Percentiles rank a stretch among this genome's conserved stretches.
Evolutionary conservation across 30 jellyfish, hydroid and myxozoan genomes (phyloP).

Genomic region (Clytia hemisphaerica): DNA sequence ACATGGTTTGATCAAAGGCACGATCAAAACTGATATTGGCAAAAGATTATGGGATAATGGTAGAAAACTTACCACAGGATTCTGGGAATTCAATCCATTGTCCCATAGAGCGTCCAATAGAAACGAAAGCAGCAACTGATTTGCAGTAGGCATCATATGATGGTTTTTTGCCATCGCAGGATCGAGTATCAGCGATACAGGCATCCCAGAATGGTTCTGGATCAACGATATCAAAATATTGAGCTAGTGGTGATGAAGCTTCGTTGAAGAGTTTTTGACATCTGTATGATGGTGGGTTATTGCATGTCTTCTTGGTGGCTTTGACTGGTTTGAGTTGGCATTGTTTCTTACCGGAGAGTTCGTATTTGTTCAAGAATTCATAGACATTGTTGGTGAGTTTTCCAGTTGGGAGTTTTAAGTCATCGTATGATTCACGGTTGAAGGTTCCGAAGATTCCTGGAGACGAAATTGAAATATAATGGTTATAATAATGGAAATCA

Average conservation of each 20-base stretch:
- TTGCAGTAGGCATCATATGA: slow-evolving; percentile 52
- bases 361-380: slow-evolving; percentile 79
- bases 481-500: too few relatives aligned
- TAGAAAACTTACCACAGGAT: slow-evolving; percentile 69
- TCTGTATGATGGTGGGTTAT: slow-evolving; percentile 72
- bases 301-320: slow-evolving; percentile 56
- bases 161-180: slow-evolving; percentile 45
- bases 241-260: slow-evolving; percentile 45
- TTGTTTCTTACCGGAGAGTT: slow-evolving; percentile 62
- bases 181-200: slow-evolving; percentile 78
- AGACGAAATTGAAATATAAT: slow-evolving; percentile 1
- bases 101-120: slow-evolving; percentile 44
- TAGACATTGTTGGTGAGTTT: slow-evolving; percentile 55
- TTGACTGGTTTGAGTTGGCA: slow-evolving; percentile 44
- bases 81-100: slow-evolving; percentile 20
- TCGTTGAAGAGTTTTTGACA: slow-evolving; percentile 56
- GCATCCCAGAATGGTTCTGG: slow-evolving; percentile 92
- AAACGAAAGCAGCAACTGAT: slow-evolving; percentile 75
- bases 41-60: neutral
- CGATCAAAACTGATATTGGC: neutral
- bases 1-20: too few relatives aligned
- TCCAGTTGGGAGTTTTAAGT: slow-evolving; percentile 72
- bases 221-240: slow-evolving; percentile 48
- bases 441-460: slow-evolving; percentile 89
- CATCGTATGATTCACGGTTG: slow-evolving; percentile 88